A percentile compares a stretch with the other conserved stretches of the same genome.
phyloP scores from a whole-genome alignment of 2,797 vertebrate species.

The Petrocephalus sullivani region DNA sequence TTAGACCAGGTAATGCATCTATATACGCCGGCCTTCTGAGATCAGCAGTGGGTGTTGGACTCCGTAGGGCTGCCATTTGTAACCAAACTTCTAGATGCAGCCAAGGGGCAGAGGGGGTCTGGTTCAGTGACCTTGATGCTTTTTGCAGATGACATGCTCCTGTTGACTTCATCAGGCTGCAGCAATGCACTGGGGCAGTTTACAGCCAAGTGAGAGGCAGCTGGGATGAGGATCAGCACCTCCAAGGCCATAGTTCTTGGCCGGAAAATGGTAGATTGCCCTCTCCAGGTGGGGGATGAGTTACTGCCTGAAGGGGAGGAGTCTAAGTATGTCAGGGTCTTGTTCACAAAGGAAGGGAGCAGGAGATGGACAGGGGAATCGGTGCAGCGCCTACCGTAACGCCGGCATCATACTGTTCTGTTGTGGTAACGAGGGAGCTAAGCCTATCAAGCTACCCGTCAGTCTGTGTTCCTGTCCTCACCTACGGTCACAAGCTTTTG shows the following conservation, averaged over 20 bases:
- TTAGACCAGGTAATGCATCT: not conserved
- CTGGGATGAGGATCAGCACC: not conserved
- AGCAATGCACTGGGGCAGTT: not conserved
- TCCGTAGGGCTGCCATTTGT: not conserved
- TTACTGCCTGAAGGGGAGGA: not conserved
- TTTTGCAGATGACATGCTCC: not conserved
- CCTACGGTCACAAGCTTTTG: not conserved
- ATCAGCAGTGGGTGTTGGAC: not conserved
- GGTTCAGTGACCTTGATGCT: not conserved
- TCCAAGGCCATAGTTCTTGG: not conserved
- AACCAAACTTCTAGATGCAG: not conserved
- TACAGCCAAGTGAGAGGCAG: not conserved
- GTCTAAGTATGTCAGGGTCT: not conserved
- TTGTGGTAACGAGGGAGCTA: not conserved
- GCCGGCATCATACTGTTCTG: not conserved
- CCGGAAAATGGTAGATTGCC: not conserved
- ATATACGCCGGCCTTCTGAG: not conserved
- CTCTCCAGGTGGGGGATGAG: not conserved
- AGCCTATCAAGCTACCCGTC: not conserved
- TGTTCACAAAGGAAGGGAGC: not conserved
- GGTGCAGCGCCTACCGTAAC: not conserved
- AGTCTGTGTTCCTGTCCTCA: not conserved
- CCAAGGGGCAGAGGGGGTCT: not conserved
- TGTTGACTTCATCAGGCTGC: not conserved
- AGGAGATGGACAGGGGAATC: not conserved